These are phyloP conservation scores for Isoperla grammatica DNA, from an alignment of 2,888 invertebrate species.

Conservation along the genomic window DNA sequence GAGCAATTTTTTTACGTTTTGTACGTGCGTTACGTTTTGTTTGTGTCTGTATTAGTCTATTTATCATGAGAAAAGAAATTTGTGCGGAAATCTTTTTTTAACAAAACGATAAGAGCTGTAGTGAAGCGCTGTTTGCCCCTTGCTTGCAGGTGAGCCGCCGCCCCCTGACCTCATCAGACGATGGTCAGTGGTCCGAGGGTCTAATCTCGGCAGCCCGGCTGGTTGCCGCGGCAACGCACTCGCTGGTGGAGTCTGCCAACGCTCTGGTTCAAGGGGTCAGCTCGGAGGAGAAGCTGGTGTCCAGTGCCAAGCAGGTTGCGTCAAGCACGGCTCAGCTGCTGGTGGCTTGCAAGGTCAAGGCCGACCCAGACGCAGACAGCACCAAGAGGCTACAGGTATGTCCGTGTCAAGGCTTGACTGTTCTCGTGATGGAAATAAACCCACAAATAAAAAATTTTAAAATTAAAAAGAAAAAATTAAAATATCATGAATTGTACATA, in stretches of 20 bases:
- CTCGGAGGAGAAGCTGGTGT: constrained; percentile 92
- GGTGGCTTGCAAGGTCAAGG: constrained; percentile 98
- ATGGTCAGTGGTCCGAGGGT: constrained; percentile 98
- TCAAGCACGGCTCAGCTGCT: constrained; percentile 95
- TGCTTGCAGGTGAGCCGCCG: constrained; percentile 56
- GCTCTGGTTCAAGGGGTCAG: constrained; percentile 89
- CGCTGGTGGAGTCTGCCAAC: constrained; percentile 96
- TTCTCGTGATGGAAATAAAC: too few species aligned
- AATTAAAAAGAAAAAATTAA: too few species aligned
- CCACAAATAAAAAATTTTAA: too few species aligned
- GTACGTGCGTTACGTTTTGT: too few species aligned
- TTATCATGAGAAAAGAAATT: too few species aligned
- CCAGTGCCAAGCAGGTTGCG: constrained; percentile 94
- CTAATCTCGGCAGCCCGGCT: constrained; percentile 90
- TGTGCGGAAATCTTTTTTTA: too few species aligned
- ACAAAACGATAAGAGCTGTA: too few species aligned
- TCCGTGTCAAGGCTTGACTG: too few species aligned
- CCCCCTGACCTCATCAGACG: constrained; percentile 81
- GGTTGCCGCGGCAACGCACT: constrained; percentile 96
- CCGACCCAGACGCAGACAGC: constrained; percentile 91
- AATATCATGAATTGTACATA: too few species aligned
- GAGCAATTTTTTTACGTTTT: too few species aligned
- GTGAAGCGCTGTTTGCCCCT: too few species aligned
- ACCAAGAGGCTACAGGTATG: constrained; percentile 72
- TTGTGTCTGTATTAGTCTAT: too few species aligned